A percentile compares a stretch with the other conserved stretches of the same genome.
These are phyloP conservation scores for Nipponia nippon DNA, from an alignment of 2,113 vertebrate species.

Conservation along the genomic window DNA sequence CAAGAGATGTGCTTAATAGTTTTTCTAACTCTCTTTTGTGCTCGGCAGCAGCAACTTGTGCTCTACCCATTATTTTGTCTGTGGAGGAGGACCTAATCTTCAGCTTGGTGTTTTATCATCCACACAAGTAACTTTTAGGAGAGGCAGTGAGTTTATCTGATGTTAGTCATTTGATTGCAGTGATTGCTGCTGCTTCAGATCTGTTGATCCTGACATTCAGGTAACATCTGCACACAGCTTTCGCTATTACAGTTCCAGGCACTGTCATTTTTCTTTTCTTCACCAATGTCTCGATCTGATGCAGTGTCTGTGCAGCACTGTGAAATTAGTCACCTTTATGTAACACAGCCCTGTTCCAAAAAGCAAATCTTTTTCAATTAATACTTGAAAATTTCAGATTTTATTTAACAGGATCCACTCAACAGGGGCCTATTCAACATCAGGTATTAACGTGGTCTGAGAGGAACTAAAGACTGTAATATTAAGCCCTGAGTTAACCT, in stretches of 20 bases:
- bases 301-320: neutral
- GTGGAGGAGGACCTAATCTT: neutral
- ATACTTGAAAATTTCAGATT: neutral
- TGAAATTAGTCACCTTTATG: neutral
- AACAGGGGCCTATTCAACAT: neutral
- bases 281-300: neutral
- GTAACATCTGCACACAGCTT: neutral
- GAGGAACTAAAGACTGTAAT: neutral
- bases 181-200: neutral
- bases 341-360: neutral
- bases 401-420: neutral
- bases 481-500: neutral
- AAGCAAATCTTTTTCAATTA: neutral
- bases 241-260: neutral
- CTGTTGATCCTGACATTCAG: neutral
- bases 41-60: neutral
- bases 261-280: neutral
- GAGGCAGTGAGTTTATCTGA: neutral
- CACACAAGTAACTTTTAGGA: neutral
- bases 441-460: neutral
- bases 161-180: neutral
- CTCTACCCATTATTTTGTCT: neutral
- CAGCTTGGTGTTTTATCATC: neutral
- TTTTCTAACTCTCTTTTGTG: neutral
- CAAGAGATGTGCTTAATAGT: neutral